A percentile compares a stretch with the other conserved stretches of the same genome.
Evolutionary conservation across 2,797 vertebrate genomes (phyloP).

Genomic region (Anomalospiza imberbis): DNA sequence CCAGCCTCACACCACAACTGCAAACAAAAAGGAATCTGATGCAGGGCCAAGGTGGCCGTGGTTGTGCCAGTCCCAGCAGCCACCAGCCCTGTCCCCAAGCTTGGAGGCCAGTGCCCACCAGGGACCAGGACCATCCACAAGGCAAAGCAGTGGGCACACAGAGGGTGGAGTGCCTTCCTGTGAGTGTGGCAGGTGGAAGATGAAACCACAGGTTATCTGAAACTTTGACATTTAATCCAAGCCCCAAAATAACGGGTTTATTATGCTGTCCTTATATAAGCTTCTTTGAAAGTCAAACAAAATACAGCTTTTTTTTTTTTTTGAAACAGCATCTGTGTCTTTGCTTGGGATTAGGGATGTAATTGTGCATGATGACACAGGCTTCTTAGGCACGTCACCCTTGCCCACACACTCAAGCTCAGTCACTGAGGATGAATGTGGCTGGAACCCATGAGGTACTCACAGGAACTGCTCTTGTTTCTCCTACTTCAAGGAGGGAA

Average conservation of each 20-base stretch:
- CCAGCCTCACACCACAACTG: not conserved
- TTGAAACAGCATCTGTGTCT: conserved; percentile 74
- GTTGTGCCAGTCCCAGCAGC: not conserved
- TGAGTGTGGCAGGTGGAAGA: not conserved
- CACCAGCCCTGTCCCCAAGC: not conserved
- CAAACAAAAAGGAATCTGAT: not conserved
- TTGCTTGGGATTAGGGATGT: conserved; percentile 68
- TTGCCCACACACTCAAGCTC: not conserved
- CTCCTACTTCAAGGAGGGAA: not conserved
- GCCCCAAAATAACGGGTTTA: not conserved
- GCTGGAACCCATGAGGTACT: not conserved
- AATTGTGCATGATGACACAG: conserved; percentile 22
- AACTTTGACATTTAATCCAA: not conserved
- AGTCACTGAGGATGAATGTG: not conserved
- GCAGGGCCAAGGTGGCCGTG: not conserved
- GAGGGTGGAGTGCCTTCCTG: not conserved
- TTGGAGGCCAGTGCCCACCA: not conserved
- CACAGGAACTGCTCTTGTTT: not conserved
- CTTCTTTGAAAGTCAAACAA: conserved; percentile 82
- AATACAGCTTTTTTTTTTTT: conserved; percentile 53
- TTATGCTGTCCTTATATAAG: conserved; percentile 70
- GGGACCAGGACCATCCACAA: not conserved
- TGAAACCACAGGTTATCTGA: not conserved
- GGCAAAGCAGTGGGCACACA: not conserved
- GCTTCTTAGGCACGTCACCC: conserved; percentile 7